Evolutionary conservation across 2,797 vertebrate species (phyloP).

Genomic region (Hapalemur alaotrensis): DNA sequence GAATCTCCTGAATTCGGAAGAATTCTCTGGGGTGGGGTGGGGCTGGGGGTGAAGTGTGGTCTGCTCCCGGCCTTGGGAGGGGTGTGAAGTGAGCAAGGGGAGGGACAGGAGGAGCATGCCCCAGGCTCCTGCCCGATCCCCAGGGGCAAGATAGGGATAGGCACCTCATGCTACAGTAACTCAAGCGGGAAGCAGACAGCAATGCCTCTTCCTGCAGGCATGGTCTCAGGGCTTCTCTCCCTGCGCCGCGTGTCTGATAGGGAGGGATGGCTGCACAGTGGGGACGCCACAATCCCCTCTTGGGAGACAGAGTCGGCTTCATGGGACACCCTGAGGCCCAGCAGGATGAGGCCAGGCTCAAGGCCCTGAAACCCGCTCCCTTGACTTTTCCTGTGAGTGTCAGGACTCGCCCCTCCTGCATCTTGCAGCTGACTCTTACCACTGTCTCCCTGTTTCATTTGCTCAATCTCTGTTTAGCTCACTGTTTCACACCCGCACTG

Average conservation of each 20-base stretch:
- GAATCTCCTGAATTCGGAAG: background rate
- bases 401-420: background rate
- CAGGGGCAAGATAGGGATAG: background rate
- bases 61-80: background rate
- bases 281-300: rapidly evolving
- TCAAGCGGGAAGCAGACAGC: background rate
- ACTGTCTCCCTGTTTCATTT: constrained; percentile 60
- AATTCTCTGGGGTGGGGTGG: background rate
- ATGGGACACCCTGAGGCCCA: rapidly evolving
- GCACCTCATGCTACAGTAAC: background rate
- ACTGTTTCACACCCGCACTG: constrained; percentile 47
- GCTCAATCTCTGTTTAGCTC: constrained; percentile 61
- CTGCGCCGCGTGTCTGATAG: background rate
- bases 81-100: background rate
- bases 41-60: rapidly evolving
- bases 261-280: background rate
- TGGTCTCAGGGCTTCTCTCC: background rate
- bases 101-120: background rate
- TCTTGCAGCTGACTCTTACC: constrained; percentile 37
- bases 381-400: background rate
- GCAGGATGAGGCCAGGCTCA: background rate
- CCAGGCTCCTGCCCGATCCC: background rate
- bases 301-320: background rate
- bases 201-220: background rate
- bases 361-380: too few relatives aligned